A percentile compares a stretch with the other conserved stretches of the same genome.
phyloP scores from a whole-genome alignment of 2,888 invertebrate species.

The Osedax fenrisi region DNA sequence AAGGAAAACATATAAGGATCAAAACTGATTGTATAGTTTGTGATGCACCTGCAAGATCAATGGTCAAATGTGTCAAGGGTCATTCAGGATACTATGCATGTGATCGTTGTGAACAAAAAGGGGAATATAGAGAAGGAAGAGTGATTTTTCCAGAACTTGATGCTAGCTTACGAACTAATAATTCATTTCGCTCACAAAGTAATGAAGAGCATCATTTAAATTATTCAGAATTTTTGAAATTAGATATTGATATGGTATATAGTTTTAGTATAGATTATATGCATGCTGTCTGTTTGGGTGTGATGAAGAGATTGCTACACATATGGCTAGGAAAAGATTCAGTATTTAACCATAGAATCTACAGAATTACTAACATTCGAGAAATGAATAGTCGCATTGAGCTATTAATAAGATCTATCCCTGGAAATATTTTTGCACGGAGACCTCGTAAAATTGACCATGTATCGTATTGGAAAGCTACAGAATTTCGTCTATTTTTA shows the following conservation, averaged over 20 bases:
- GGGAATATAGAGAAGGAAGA: slow-evolving; percentile 4
- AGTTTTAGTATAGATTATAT: slow-evolving; percentile 15
- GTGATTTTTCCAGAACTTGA: neutral
- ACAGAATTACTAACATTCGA: neutral
- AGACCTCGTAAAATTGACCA: neutral
- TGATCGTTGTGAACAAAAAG: slow-evolving; percentile 29
- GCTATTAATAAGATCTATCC: neutral
- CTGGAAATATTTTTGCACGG: neutral
- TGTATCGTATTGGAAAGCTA: neutral
- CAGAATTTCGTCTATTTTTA: neutral
- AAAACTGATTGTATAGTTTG: slow-evolving; percentile 26
- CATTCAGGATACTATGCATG: slow-evolving; percentile 32
- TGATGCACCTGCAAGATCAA: slow-evolving; percentile 33
- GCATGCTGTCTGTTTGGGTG: slow-evolving; percentile 15
- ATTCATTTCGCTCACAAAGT: neutral
- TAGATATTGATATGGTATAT: slow-evolving; percentile 26
- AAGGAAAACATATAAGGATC: neutral
- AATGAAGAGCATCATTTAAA: slow-evolving; percentile 11
- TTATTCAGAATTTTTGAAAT: slow-evolving; percentile 7
- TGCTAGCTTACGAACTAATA: neutral
- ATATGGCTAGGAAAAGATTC: slow-evolving; percentile 3
- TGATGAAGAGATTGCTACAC: neutral
- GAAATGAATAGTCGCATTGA: neutral
- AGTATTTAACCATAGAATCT: neutral
- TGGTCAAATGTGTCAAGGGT: slow-evolving; percentile 29